Percentiles rank a stretch among this genome's conserved stretches.
Evolutionary conservation across 1,140 invertebrate genomes (phyloP).

Genomic region (Drosophila ogumai): DNA sequence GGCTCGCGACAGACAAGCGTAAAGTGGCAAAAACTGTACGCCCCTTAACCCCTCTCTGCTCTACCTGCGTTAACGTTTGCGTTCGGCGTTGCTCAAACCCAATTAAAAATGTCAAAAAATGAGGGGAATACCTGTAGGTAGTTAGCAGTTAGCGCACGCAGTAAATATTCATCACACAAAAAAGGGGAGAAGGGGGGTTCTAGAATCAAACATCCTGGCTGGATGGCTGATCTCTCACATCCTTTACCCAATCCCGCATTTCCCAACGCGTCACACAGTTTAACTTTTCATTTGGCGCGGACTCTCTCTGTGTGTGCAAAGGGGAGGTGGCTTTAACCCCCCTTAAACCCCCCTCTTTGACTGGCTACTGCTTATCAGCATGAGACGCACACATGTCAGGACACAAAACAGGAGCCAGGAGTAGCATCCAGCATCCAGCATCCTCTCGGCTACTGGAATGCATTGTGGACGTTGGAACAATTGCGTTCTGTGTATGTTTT

Average conservation of each 20-base stretch:
- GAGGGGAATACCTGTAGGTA: constrained; percentile 78
- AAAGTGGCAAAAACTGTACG: constrained; percentile 60
- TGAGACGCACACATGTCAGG: constrained; percentile 80
- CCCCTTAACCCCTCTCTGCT: constrained; percentile 5
- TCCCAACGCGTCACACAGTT: constrained; percentile 74
- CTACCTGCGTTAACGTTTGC: constrained; percentile 3
- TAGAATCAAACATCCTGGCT: constrained; percentile 33
- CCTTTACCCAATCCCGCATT: constrained; percentile 21
- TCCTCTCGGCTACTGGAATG: constrained; percentile 61
- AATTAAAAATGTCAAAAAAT: constrained; percentile 84
- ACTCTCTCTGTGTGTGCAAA: neutral
- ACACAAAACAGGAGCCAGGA: constrained; percentile 21
- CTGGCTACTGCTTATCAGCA: constrained; percentile 74
- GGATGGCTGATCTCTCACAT: neutral
- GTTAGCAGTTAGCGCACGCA: constrained; percentile 83
- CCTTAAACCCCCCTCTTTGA: neutral
- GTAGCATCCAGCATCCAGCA: constrained; percentile 15
- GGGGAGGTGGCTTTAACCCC: neutral
- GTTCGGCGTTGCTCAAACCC: constrained; percentile 66
- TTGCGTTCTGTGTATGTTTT: constrained; percentile 82
- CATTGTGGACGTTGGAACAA: constrained; percentile 79
- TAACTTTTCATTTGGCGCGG: constrained; percentile 79
- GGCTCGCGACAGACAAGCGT: constrained; percentile 38
- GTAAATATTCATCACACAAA: constrained; percentile 79
- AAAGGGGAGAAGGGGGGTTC: neutral